Base-by-base conservation (phyloP, 2,797 vertebrate genomes). In the Emys orbicularis region DNA sequence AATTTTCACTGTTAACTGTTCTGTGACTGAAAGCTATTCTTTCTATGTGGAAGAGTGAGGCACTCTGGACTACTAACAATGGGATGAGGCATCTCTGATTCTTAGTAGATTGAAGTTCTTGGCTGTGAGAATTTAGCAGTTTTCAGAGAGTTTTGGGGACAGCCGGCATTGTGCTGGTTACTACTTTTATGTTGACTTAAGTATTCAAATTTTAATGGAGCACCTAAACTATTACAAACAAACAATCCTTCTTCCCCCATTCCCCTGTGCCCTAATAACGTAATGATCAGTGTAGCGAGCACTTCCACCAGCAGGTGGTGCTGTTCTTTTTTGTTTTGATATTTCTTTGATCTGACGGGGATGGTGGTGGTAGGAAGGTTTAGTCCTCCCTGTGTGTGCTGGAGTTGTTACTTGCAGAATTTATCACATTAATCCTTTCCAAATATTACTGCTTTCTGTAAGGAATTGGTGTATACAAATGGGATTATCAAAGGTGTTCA, bases 11-110 rank as follows among this genome's bases (percentile, higher is more conserved):
- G 59, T 50, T 68, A 80, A 47, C 52, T 65, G 0, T 5, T 29
- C 12, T 18, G 44, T 77, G 15, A 29, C 27, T 77, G 41, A 49
- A 49, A 77, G 74, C 27, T 77, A 83, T 86, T 89, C n/a, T 79
- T 84, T 25, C 5, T 81, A 4, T 0, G 0, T 74, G 11, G 2
- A 86, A 54, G 89, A 89, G 54, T 19, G 2, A 89, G 57, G 41
- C 80, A 81, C 82, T 9, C 74, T 77, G 50, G 91, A 90, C 12
- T 9, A 37, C 5, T 31, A 11, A 27, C 25, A 77, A 18, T 16
- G 79, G 74, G 3, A 19, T 15, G 1, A 88, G 25, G 56, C 74
- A 81, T 15, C 29, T 81, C 37, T 74, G 68, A 87, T 16, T 90
- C 86, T 16, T 87, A 15, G 5, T 79, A 19, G 6, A 53, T 53